Evolutionary conservation across 2,113 vertebrate genomes (phyloP).

Genomic region (Hydropotes inermis): DNA sequence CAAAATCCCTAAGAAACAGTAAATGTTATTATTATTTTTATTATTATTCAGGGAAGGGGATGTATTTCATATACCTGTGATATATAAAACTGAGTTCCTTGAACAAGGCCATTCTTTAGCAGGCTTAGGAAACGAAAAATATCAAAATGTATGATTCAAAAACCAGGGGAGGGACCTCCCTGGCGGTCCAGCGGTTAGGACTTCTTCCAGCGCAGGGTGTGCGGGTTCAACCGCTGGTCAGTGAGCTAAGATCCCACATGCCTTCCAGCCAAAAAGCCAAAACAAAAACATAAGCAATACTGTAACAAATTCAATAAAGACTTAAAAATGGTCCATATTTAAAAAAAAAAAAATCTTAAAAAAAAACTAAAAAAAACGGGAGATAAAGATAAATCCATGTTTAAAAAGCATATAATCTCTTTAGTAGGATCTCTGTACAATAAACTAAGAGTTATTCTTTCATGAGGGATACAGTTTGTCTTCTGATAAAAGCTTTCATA

Average conservation of each 20-base stretch:
- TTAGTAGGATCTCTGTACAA: neutral
- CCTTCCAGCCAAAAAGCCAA: neutral
- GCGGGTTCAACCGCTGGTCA: neutral
- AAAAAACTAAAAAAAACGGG: neutral
- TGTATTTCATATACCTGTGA: neutral
- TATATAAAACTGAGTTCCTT: conserved; percentile 32
- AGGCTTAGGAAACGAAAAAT: conserved; percentile 32
- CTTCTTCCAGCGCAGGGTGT: neutral
- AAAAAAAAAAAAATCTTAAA: neutral
- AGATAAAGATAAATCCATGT: neutral
- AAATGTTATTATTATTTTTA: neutral
- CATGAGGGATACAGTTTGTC: neutral
- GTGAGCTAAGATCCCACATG: neutral
- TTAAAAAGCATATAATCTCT: neutral
- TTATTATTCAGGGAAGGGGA: neutral
- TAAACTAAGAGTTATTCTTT: neutral
- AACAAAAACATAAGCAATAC: neutral
- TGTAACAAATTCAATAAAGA: neutral
- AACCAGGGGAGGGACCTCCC: neutral
- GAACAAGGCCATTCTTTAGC: neutral
- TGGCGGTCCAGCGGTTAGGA: neutral
- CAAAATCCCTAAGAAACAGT: neutral
- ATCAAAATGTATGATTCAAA: neutral
- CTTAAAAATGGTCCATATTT: neutral
- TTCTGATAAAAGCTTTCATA: neutral